Percentiles rank a stretch among this genome's conserved stretches.
Conservation (phyloP, 2,888 invertebrate species). For the Drosophila atripex region DNA sequence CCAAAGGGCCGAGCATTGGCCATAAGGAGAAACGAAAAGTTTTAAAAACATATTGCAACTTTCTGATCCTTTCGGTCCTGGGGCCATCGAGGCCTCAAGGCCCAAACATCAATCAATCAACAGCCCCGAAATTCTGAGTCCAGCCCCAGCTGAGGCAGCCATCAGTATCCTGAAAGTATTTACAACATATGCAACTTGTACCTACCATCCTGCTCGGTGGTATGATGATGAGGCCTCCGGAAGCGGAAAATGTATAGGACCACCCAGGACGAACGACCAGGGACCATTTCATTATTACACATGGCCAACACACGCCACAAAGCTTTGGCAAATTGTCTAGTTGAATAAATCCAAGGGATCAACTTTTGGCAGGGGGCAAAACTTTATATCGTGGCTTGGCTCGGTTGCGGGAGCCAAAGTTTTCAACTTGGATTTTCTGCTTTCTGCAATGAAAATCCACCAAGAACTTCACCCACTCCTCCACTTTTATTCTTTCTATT, state of each 20-base stretch:
- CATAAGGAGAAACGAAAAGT: constrained; percentile 38
- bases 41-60: constrained; percentile 71
- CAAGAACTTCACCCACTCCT: constrained; percentile 2
- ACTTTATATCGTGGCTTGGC: constrained; percentile 55
- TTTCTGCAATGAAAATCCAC: constrained; percentile 18
- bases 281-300: constrained; percentile 68
- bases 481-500: constrained; percentile 52
- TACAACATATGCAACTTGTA: constrained; percentile 72
- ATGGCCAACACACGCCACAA: constrained; percentile 52
- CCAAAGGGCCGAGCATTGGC: constrained; percentile 40
- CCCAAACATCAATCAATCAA: constrained; percentile 74
- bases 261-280: constrained; percentile 2
- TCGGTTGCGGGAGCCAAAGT: constrained; percentile 45
- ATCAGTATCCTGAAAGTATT: constrained; percentile 60
- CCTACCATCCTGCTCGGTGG: constrained; percentile 59
- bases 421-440: constrained; percentile 53
- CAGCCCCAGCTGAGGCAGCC: constrained; percentile 50
- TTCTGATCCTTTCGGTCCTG: constrained; percentile 58
- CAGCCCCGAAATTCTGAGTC: constrained; percentile 28
- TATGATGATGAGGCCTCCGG: constrained; percentile 58
- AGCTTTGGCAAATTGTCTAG: constrained; percentile 55
- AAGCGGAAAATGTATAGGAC: constrained; percentile 64
- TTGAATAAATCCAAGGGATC: constrained; percentile 62
- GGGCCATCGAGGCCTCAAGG: constrained; percentile 46
- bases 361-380: constrained; percentile 58